Evolutionary conservation across 2,113 vertebrate genomes (phyloP), one percentile per base, ranked within the genome.

Genomic region (Sula dactylatra): DNA sequence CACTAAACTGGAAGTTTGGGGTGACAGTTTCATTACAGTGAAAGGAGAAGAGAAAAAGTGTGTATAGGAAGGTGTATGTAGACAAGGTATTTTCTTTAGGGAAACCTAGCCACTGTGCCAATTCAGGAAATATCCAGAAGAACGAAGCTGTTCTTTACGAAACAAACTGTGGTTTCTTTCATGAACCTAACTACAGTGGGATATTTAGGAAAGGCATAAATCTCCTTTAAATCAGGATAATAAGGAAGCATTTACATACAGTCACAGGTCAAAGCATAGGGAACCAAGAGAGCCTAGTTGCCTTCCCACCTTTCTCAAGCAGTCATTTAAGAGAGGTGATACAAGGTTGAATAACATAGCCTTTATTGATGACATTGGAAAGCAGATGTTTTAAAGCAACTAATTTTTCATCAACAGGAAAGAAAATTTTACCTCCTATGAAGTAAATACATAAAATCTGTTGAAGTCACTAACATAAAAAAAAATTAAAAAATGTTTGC

Each of bases 351-450:
- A 59, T 80, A 91, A 65, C 55, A 65, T 73, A 86, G 85, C 66
- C 89, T 97, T 97, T 97, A 97, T 96, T 96, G 78, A 81, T 76
- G 59, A 80, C 49, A 85, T 26, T 77, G 58, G 70, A 82, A 94
- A 97, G 79, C 66, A 91, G 65, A 74, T 6, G 6, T 88, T 94
- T 91, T 89, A 91, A 95, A 94, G 72, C 82, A 94, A 93, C n/a
- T 76, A 13, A 40, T 82, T 90, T 92, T 92, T 94, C 82, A 84
- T 72, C 76, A 92, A 84, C 55, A 88, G 45, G 40, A 88, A 82
- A 72, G 25, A 77, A 91, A 82, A 56, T 42, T 72, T 83, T 80
- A 86, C 34, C 90, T 95, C 82, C 44, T 84, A 40, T 73, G 34
- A 76, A 3, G 15, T 50, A 92, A 93, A 40, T 81, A 86, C 42